Evolutionary conservation across 2,113 vertebrate species (phyloP).

Genomic region (Toxostoma redivivum): DNA sequence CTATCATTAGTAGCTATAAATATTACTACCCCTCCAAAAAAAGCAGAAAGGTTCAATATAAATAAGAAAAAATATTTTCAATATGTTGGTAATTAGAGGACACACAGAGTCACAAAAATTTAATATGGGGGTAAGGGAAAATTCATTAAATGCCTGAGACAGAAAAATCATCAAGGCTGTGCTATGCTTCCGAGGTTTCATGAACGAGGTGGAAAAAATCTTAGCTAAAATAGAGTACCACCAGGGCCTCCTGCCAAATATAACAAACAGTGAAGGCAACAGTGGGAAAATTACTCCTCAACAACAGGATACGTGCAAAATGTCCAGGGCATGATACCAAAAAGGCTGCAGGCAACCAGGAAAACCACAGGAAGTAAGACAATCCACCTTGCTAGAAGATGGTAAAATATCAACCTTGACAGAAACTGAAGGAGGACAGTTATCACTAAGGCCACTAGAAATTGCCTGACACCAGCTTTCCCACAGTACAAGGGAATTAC

Average conservation of each 20-base stretch:
- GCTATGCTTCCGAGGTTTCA: not conserved
- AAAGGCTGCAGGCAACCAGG: not conserved
- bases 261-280: constrained; percentile 25
- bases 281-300: constrained; percentile 21
- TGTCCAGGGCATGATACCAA: constrained; percentile 36
- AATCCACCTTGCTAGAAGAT: constrained; percentile 30
- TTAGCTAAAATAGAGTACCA: not conserved
- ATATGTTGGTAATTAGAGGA: not conserved
- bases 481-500: not conserved
- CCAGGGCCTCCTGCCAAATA: not conserved
- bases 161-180: not conserved
- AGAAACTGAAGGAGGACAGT: not conserved
- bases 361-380: constrained; percentile 42
- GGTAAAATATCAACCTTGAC: constrained; percentile 6
- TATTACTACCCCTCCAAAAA: not conserved
- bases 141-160: not conserved
- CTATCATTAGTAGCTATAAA: not conserved
- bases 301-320: constrained; percentile 42
- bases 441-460: not conserved
- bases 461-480: not conserved
- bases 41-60: not conserved
- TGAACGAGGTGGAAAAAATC: constrained; percentile 19
- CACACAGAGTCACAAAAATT: not conserved
- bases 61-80: not conserved
- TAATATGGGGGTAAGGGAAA: not conserved